Base-by-base conservation (phyloP, 2,888 invertebrate species). In the Sycophila texana region DNA sequence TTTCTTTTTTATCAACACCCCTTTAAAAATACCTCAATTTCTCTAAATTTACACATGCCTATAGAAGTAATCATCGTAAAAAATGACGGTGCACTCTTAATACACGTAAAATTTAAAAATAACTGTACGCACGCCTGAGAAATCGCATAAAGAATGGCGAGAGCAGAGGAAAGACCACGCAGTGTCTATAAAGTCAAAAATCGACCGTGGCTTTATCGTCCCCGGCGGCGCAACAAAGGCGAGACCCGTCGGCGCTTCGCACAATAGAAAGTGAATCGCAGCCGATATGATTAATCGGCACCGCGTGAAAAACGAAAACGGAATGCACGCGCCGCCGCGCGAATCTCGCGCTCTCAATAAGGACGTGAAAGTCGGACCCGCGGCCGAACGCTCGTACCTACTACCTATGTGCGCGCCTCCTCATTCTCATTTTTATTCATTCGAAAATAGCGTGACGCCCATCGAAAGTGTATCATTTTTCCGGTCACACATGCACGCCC, bases 201-300 rank as follows among this genome's bases (percentile, higher is more conserved):
- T 39, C 39, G 39, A 39, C 39, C 39, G 30, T 30, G 30, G 30
- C 30, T 4, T 30, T 30, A 30, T 30, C 30, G 30, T 30, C 30
- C 30, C 30, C 30, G 4, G 30, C 30, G 22, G 16, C 18, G 53
- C 20, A 78, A 74, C 68, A 78, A 78, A 67, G 72, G 58, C 60
- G 63, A 55, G 68, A 63, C 26, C 61, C 58, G n/a, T 10, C 58
- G 53, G 58, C 55, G 70, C 65, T 80, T 80, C 74, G 61, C 74
- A 67, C 60, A 58, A 60, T 78, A 70, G 81, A 81, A 81, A 81
- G 78, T 76, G 75, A 80, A 74, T 74, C 60, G 22, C 14, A 16
- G 26, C 53, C 63, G 53, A 77, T 74, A 80, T 61, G 73, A 77
- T 71, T 70, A 77, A 80, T 80, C 74, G 57, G 14, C 74, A 10